Percentiles rank a stretch among this genome's conserved stretches.
phyloP scores from a whole-genome alignment of 2,113 vertebrate species.

The Solea solea region DNA sequence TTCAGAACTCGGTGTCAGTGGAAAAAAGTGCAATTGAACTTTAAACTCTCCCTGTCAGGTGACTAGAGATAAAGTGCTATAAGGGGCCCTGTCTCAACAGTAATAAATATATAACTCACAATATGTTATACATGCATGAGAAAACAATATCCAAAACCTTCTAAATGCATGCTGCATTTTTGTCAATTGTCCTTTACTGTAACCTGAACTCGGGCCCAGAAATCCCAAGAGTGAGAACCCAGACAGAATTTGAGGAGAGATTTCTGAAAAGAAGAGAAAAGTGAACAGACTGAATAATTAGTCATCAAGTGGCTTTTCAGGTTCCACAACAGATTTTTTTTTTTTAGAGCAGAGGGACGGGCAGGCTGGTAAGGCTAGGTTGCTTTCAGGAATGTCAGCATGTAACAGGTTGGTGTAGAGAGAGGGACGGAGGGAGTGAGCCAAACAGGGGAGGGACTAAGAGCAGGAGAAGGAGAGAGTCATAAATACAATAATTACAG shows the following conservation, averaged over 20 bases:
- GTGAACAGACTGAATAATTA: background rate
- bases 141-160: background rate
- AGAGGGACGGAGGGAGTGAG: constrained; percentile 42
- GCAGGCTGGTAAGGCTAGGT: constrained; percentile 48
- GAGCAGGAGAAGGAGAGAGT: constrained; percentile 47
- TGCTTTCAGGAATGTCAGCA: constrained; percentile 62
- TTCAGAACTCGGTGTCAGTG: too few species aligned
- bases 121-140: background rate
- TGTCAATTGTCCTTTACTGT: background rate
- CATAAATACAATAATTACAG: constrained; percentile 68
- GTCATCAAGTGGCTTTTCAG: constrained; percentile 63
- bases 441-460: constrained; percentile 61
- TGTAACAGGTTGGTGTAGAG: constrained; percentile 49
- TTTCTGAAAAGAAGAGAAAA: background rate
- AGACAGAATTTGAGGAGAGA: background rate
- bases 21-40: constrained; percentile 46
- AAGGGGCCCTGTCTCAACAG: constrained; percentile 6
- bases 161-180: background rate
- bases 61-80: constrained; percentile 37
- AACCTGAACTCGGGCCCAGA: background rate
- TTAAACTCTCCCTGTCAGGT: constrained; percentile 59
- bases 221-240: background rate
- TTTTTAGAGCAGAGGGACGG: constrained; percentile 2
- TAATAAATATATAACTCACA: background rate
- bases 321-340: constrained; percentile 51